phyloP scores from a whole-genome alignment of 2,113 vertebrate species.

The Sigmodon hispidus region DNA sequence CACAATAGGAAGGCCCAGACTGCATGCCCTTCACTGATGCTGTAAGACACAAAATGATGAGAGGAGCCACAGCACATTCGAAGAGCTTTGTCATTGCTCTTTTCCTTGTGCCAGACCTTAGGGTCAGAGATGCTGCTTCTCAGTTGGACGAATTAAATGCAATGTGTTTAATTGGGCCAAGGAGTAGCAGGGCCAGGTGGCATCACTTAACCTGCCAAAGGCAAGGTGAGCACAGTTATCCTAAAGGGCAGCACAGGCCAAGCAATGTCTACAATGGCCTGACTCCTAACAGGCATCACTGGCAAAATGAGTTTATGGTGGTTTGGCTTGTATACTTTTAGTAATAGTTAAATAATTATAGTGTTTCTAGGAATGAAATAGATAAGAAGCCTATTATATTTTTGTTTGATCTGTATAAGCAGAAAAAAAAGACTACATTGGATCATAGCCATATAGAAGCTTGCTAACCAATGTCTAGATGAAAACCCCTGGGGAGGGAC shows the following conservation, averaged over 20 bases:
- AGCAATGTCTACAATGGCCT: not conserved
- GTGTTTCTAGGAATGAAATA: not conserved
- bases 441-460: not conserved
- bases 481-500: not conserved
- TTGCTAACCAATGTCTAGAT: not conserved
- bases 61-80: not conserved
- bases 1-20: not conserved
- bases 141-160: not conserved
- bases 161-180: conserved; percentile 2
- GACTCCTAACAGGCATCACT: not conserved
- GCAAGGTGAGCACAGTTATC: not conserved
- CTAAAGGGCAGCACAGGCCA: not conserved
- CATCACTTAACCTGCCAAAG: not conserved
- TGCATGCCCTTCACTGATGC: not conserved
- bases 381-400: not conserved
- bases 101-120: not conserved
- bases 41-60: not conserved
- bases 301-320: not conserved
- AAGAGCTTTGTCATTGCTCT: not conserved
- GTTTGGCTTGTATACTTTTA: not conserved
- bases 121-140: not conserved
- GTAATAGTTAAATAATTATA: not conserved
- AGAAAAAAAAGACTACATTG: too few species aligned
- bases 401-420: not conserved
- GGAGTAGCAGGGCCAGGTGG: not conserved